phyloP scores from a whole-genome alignment of 1,140 invertebrate species.

The Danaus melanippus region DNA sequence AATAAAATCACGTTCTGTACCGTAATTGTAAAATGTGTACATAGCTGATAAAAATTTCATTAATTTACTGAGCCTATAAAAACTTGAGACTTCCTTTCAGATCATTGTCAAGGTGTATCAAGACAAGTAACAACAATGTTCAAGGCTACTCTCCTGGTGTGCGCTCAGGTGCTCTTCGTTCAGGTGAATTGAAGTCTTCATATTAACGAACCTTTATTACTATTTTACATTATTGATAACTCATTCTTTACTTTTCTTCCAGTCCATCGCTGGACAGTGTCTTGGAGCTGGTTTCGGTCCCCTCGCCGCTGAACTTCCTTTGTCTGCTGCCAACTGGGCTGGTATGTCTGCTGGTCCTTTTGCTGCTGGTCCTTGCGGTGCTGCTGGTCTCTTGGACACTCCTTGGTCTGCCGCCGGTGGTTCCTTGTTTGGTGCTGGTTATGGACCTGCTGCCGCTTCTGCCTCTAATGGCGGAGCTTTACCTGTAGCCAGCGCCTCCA shows the following conservation, averaged over 20 bases:
- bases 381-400: conserved; percentile 5
- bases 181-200: conserved; percentile 23
- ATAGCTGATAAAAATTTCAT: too few species aligned
- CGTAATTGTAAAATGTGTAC: too few species aligned
- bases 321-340: too few species aligned
- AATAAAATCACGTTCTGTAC: neutral
- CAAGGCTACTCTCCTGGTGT: conserved; percentile 25
- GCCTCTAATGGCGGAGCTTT: conserved; percentile 28
- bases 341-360: too few species aligned
- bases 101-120: too few species aligned
- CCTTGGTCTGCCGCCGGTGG: neutral
- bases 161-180: conserved; percentile 28
- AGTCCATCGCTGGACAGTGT: too few species aligned
- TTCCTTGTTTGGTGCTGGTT: conserved; percentile 1
- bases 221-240: too few species aligned
- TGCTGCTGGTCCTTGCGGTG: neutral
- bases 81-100: conserved; percentile 1
- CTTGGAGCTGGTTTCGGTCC: too few species aligned
- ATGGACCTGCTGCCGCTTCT: neutral
- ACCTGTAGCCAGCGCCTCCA: conserved; percentile 26
- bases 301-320: too few species aligned
- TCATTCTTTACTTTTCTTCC: too few species aligned
- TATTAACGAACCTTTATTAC: too few species aligned
- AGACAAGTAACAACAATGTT: conserved; percentile 20
- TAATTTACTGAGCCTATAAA: too few species aligned